Percentiles rank a stretch among this genome's conserved stretches.
phyloP scores from a whole-genome alignment of 2,888 invertebrate genomes.

The Lepas anatifera region DNA sequence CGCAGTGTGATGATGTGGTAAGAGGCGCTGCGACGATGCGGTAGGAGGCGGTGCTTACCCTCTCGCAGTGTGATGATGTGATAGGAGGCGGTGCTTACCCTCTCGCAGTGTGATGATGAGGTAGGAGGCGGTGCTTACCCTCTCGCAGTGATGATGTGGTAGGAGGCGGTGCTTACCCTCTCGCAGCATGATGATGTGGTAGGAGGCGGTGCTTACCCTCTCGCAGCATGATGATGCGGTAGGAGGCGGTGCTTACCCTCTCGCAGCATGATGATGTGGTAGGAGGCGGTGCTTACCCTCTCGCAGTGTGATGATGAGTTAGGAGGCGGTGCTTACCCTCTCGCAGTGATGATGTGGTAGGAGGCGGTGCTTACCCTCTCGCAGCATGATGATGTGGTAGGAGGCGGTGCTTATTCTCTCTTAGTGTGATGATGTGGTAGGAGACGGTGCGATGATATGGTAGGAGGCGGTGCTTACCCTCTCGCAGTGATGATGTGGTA shows the following conservation, averaged over 20 bases:
- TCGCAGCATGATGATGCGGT: neutral
- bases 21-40: no score
- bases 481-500: no score
- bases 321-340: neutral
- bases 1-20: no score
- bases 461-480: no score
- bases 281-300: neutral
- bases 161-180: neutral
- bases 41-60: no score
- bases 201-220: neutral
- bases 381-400: slow-evolving; percentile 39
- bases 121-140: slow-evolving; percentile 51
- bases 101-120: slow-evolving; percentile 60
- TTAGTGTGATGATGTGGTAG: neutral
- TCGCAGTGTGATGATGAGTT: neutral
- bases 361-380: slow-evolving; percentile 47
- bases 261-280: no score
- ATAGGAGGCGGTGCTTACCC: slow-evolving; percentile 32
- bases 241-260: neutral
- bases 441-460: no score
- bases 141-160: neutral
- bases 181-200: neutral
- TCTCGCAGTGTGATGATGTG: slow-evolving; percentile 46
- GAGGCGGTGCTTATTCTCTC: neutral
- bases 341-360: neutral